Conservation (phyloP, 2,888 invertebrate species). For the Dolichopus griseipennis region DNA sequence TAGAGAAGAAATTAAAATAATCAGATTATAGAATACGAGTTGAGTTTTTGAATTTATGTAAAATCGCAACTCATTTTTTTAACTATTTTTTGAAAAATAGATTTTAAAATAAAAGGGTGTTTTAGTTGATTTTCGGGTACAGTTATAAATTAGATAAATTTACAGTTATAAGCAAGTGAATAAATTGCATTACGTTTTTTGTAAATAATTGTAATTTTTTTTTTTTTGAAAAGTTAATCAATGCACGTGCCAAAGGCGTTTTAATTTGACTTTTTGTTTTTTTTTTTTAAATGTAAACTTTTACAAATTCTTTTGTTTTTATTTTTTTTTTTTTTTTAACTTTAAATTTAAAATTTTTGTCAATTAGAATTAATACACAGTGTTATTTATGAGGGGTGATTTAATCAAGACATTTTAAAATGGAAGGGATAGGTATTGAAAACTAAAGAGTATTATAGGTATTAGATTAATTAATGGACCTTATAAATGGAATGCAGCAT, state of each 20-base stretch:
- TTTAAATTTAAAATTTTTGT: neutral
- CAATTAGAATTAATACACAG: neutral
- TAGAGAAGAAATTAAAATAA: too few relatives aligned
- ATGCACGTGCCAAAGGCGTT: neutral
- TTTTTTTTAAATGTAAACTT: neutral
- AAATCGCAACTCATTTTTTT: too few relatives aligned
- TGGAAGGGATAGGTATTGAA: neutral
- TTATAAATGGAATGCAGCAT: neutral
- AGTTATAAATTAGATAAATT: neutral
- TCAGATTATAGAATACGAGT: too few relatives aligned
- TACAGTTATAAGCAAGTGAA: neutral
- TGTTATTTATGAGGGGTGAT: neutral
- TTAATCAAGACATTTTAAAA: neutral
- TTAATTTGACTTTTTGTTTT: neutral
- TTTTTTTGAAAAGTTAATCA: neutral
- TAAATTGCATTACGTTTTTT: neutral
- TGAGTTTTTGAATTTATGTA: too few relatives aligned
- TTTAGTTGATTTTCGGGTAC: neutral
- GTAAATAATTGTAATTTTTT: neutral
- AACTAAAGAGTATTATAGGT: neutral
- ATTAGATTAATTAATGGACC: neutral
- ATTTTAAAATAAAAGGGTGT: too few relatives aligned
- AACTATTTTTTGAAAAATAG: too few relatives aligned
- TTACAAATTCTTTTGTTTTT: neutral
- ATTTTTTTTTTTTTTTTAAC: neutral